Evolutionary conservation across 2,797 vertebrate genomes (phyloP).

Genomic region (Fundulus diaphanus): DNA sequence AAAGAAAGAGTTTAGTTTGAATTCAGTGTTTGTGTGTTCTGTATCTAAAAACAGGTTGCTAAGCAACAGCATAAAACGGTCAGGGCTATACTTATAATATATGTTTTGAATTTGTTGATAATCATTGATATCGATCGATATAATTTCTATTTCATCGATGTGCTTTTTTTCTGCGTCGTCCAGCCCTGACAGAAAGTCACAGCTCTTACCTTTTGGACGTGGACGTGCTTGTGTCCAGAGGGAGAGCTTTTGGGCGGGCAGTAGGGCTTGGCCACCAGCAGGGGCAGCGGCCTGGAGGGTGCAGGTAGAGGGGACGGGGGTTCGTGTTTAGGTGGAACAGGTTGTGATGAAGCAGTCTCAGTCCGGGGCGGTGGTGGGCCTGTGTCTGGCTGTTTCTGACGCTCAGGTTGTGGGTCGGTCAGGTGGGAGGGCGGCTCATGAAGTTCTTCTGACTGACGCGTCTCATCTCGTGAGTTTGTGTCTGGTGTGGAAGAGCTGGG

Average conservation of each 20-base stretch:
- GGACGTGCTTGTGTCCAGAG: constrained; percentile 85
- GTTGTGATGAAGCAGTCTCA: constrained; percentile 22
- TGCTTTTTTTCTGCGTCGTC: too few relatives aligned
- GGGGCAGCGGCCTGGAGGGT: constrained; percentile 87
- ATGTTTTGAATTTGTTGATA: too few relatives aligned
- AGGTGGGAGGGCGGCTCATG: constrained; percentile 14
- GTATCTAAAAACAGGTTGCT: too few relatives aligned
- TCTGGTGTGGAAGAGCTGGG: constrained; percentile 11
- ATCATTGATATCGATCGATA: too few relatives aligned
- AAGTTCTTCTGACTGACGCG: constrained; percentile 30
- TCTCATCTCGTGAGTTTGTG: constrained; percentile 37
- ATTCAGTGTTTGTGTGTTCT: too few relatives aligned
- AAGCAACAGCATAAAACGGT: too few relatives aligned
- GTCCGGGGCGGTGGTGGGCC: constrained; percentile 21
- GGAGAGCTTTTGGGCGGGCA: constrained; percentile 86
- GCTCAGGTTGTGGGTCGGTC: constrained; percentile 14
- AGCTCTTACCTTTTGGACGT: constrained; percentile 83
- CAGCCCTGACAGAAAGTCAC: not conserved
- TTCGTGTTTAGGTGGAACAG: constrained; percentile 61
- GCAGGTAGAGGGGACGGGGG: constrained; percentile 67
- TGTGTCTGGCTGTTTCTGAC: constrained; percentile 9
- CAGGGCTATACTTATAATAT: too few relatives aligned
- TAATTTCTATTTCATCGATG: too few relatives aligned
- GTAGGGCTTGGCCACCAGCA: constrained; percentile 95
- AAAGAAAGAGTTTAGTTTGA: too few relatives aligned